These are phyloP conservation scores for Macroramphosus scolopax DNA, from an alignment of 2,797 vertebrate genomes.

Conservation along the genomic window DNA sequence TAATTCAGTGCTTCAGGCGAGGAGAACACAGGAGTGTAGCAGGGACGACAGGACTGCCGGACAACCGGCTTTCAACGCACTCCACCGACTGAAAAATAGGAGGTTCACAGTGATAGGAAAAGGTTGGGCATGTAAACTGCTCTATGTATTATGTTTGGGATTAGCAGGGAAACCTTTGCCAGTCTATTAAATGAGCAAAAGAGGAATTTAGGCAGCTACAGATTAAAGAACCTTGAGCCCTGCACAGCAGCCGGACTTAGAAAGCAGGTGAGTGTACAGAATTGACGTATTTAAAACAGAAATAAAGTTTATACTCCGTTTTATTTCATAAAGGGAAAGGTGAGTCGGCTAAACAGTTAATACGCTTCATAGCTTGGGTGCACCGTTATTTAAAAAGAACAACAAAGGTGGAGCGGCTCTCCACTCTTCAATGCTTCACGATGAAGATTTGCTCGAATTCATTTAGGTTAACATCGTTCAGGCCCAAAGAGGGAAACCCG, in stretches of 20 bases:
- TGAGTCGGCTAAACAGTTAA: too few relatives aligned
- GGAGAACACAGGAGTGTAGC: conserved; percentile 63
- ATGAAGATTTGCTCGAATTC: conserved; percentile 22
- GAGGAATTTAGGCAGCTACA: conserved; percentile 31
- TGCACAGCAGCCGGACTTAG: conserved; percentile 19
- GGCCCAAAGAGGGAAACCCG: conserved; percentile 12
- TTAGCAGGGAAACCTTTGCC: conserved; percentile 27
- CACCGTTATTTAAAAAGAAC: conserved; percentile 18
- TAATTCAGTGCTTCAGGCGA: conserved; percentile 71
- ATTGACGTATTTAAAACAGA: conserved; percentile 48
- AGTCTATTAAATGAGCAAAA: conserved; percentile 33
- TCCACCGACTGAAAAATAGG: conserved; percentile 71
- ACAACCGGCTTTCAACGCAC: conserved; percentile 64
- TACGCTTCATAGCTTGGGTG: too few relatives aligned
- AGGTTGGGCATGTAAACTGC: conserved; percentile 20
- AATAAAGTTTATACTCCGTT: too few relatives aligned
- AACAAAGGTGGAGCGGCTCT: conserved; percentile 2
- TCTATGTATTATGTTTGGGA: conserved; percentile 41
- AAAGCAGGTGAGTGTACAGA: conserved; percentile 19
- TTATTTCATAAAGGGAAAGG: too few relatives aligned
- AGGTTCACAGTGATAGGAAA: conserved; percentile 38
- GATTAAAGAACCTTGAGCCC: conserved; percentile 23
- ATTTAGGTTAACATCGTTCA: too few relatives aligned
- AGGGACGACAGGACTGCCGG: conserved; percentile 66
- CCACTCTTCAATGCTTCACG: conserved; percentile 28